Evolutionary conservation across 2,113 vertebrate genomes (phyloP).

Genomic region (Prionailurus viverrinus): DNA sequence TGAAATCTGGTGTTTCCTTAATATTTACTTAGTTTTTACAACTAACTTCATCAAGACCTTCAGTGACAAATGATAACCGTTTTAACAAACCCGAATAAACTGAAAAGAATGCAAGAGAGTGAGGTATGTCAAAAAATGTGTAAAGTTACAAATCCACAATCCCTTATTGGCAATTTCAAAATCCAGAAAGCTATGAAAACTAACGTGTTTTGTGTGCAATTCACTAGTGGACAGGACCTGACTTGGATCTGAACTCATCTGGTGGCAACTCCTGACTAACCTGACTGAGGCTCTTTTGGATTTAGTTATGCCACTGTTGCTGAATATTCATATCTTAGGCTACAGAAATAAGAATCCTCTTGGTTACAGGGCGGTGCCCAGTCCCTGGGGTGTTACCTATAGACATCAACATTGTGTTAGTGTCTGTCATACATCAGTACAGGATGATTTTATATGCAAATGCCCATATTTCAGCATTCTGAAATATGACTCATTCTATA

Average conservation of each 20-base stretch:
- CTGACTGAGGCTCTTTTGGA: neutral
- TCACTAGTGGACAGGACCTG: neutral
- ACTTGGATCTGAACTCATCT: neutral
- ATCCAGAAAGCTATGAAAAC: conserved; percentile 4
- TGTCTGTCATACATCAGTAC: neutral
- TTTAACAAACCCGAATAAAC: conserved; percentile 33
- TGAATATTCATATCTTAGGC: neutral
- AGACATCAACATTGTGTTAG: neutral
- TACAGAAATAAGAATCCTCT: neutral
- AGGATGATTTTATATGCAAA: neutral
- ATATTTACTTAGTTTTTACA: neutral
- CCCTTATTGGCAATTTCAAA: neutral
- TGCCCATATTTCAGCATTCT: neutral
- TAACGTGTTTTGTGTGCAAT: neutral
- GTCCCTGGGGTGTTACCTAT: neutral
- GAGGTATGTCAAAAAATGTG: neutral
- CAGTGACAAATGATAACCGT: neutral
- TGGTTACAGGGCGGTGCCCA: neutral
- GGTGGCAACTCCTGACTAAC: neutral
- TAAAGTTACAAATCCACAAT: conserved; percentile 2
- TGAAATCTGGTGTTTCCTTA: neutral
- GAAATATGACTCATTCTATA: neutral
- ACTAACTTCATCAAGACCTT: conserved; percentile 17
- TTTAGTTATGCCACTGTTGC: neutral
- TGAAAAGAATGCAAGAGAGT: neutral